Evolutionary conservation across 2,113 vertebrate genomes (phyloP), one percentile per base, ranked within the genome.

Genomic region (Litocranius walleri): DNA sequence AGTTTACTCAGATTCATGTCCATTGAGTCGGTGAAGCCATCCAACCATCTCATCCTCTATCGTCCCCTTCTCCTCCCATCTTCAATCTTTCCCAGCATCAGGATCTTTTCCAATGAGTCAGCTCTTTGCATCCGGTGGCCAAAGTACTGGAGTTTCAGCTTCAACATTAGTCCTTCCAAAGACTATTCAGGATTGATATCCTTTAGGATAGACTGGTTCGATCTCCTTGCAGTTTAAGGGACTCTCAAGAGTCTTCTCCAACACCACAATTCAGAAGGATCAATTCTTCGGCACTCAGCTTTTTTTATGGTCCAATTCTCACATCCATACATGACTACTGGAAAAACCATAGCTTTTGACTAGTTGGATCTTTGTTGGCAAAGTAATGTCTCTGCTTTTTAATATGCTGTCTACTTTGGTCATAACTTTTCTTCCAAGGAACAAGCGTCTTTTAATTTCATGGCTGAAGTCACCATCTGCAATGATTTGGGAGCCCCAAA

Each of bases 271-370:
- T 71, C n/a, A 71, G 23, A 71, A 71, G 67, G 1, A 71, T 40
- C n/a, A 71, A 40, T 71, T 71, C 64, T 71, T 71, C 2, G 1
- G n/a, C 0, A 0, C n/a, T 71, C n/a, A 71, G 64, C 64, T 36
- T 71, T 71, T 9, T 36, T 71, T 6, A 36, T 21, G 5, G 64
- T 36, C 9, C 9, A 71, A 12, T n/a, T 71, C 67, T 71, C n/a
- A 71, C n/a, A 40, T 40, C 9, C n/a, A 71, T 23, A 40, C 10
- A 36, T 12, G 10, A 40, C n/a, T 23, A 23, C 19, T 12, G n/a
- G n/a, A 71, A 71, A 40, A 71, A 71, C 5, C n/a, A 40, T 23
- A 71, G 67, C 19, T 40, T 71, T 71, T 36, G 3, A 40, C 67
- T 36, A 36, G 17, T 5, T n/a, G 64, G n/a, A 36, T 2, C 2